Base-by-base conservation (phyloP, 2,888 invertebrate species). In the Blastobasis adustella region DNA sequence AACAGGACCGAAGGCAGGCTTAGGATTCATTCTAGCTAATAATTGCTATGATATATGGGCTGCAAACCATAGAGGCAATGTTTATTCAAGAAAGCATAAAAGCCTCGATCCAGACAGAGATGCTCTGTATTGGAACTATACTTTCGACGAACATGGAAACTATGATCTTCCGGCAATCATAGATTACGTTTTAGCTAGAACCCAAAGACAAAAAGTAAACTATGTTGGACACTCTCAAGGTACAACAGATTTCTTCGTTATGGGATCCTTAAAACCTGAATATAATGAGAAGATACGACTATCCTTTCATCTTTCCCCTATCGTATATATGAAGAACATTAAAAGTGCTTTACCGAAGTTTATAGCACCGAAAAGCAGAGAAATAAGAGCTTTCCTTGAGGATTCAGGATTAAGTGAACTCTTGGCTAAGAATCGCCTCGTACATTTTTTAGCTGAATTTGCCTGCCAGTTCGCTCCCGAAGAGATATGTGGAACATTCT, bases 221-320 rank as follows among this genome's bases (percentile, higher is more conserved):
- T 93, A 92, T 67, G 76, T 93, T 6, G 95, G 94, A 1, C 93
- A 94, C 69, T 95, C 94, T 6, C 90, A 90, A 74, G 95, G 95
- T 36, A 90, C 90, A 0, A 91, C 92, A 0, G 65, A 79, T 44
- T 91, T 90, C 61, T 92, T 86, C 57, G 89, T 90, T 0, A 85
- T 91, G 82, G 71, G 79, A 4, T 87, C 91, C 0, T 69, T 85
- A 42, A 73, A 69, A 38, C 90, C 92, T 0, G 89, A 90, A 51
- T 92, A 92, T 62, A 92, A 92, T 63, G 63, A 77, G 0, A 92
- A 91, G 71, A 78, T 93, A 8, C 77, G 76, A 42, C 66, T 89
- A 0, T 84, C 90, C 53, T 77, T 90, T 47, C 87, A 89, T 4
- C 45, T 82, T 10, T 80, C 76, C 9, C 82, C 82, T 3, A 65